A percentile compares a stretch with the other conserved stretches of the same genome.
Conservation (phyloP, 35 echinoderm and acorn worm genomes). For the Ophioderma brevispina region DNA sequence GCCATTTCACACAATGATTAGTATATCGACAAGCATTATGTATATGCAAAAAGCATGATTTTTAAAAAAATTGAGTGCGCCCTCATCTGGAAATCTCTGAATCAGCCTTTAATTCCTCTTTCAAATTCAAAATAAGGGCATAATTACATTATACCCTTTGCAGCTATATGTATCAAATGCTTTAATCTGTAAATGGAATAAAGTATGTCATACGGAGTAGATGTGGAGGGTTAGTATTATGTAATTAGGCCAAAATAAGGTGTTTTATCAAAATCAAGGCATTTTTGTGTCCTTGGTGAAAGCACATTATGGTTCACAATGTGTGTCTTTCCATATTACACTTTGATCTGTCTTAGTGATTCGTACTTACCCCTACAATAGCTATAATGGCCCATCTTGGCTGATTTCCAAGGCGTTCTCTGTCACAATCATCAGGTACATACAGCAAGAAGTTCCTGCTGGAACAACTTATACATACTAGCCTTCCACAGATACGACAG, state of each 20-base stretch:
- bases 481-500: slow-evolving; percentile 63
- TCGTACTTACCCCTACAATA: slow-evolving; percentile 67
- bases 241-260: background rate
- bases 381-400: slow-evolving; percentile 62
- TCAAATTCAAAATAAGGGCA: too few relatives aligned
- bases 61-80: too few relatives aligned
- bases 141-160: too few relatives aligned
- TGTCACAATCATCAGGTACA: slow-evolving; percentile 47
- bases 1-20: too few relatives aligned
- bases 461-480: slow-evolving; percentile 51
- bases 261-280: background rate
- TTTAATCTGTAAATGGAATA: too few relatives aligned
- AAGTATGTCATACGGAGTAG: too few relatives aligned
- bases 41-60: too few relatives aligned
- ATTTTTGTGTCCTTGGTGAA: background rate
- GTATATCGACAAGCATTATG: too few relatives aligned
- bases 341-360: background rate
- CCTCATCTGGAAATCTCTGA: too few relatives aligned
- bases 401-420: slow-evolving; percentile 9
- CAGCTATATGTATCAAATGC: too few relatives aligned
- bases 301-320: background rate
- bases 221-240: too few relatives aligned
- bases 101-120: too few relatives aligned
- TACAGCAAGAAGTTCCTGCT: slow-evolving; percentile 46
- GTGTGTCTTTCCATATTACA: background rate